Evolutionary conservation across 2,888 invertebrate species (phyloP).

Genomic region (Torymus texanus): DNA sequence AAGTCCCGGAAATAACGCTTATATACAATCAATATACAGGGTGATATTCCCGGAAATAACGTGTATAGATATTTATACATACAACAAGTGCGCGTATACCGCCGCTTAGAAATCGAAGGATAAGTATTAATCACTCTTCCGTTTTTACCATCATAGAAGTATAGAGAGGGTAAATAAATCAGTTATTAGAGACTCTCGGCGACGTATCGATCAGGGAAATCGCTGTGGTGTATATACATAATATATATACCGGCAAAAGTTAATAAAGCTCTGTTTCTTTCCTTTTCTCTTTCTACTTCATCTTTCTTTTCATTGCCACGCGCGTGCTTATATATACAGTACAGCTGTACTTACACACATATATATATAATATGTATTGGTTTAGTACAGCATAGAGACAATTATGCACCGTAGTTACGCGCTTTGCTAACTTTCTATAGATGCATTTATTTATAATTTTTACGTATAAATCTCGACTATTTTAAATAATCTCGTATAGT

Average conservation of each 20-base stretch:
- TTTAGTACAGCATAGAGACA: not conserved
- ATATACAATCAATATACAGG: too few relatives aligned
- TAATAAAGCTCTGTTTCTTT: constrained; percentile 11
- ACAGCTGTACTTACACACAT: too few relatives aligned
- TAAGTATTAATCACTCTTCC: constrained; percentile 10
- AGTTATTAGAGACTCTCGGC: constrained; percentile 31
- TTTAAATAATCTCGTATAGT: not conserved
- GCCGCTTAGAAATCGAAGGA: too few relatives aligned
- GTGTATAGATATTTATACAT: too few relatives aligned
- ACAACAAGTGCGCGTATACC: too few relatives aligned
- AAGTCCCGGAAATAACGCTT: too few relatives aligned
- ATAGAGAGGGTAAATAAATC: not conserved
- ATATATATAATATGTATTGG: not conserved
- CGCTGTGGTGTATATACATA: not conserved
- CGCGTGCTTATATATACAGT: not conserved
- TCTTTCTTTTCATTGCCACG: not conserved
- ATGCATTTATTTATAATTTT: constrained; percentile 4
- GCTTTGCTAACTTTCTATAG: constrained; percentile 36
- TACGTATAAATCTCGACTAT: not conserved
- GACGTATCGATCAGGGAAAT: not conserved
- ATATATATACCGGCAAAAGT: constrained; percentile 18
- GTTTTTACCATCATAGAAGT: not conserved
- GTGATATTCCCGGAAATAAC: too few relatives aligned
- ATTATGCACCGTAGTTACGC: constrained; percentile 30
- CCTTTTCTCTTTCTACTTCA: not conserved